A percentile compares a stretch with the other conserved stretches of the same genome.
Conservation (phyloP, 2,797 vertebrate species). For the Adelosebastes latens region DNA sequence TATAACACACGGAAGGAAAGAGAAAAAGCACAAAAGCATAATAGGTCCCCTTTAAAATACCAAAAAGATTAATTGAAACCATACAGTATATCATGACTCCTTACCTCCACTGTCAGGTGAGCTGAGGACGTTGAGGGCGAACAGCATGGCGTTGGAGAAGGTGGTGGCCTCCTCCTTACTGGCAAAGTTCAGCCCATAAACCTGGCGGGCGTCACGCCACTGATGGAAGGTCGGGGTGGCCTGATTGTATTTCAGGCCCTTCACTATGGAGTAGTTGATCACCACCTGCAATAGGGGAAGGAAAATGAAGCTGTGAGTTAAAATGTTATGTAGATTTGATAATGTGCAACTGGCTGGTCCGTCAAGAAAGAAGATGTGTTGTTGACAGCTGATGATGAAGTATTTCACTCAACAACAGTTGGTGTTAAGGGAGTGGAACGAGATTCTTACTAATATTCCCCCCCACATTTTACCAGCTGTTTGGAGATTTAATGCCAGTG, state of each 20-base stretch:
- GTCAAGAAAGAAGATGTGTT: not conserved
- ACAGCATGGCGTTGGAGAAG: conserved; percentile 97
- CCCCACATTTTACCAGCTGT: not conserved
- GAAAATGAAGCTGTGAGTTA: not conserved
- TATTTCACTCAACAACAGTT: not conserved
- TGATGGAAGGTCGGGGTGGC: conserved; percentile 98
- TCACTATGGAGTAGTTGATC: conserved; percentile 99
- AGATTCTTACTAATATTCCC: not conserved
- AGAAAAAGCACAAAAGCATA: too few species aligned
- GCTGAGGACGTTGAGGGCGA: conserved; percentile 96
- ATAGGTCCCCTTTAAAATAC: not conserved
- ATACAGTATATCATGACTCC: not conserved
- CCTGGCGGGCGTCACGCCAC: conserved; percentile 97
- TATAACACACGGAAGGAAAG: too few species aligned
- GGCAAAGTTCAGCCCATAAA: conserved; percentile 97
- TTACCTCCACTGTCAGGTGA: conserved; percentile 90
- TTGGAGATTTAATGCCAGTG: not conserved
- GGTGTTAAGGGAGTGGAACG: not conserved
- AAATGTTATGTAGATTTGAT: not conserved
- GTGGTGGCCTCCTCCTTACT: conserved; percentile 98
- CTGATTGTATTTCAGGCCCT: conserved; percentile 98
- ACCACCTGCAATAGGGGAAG: conserved; percentile 86
- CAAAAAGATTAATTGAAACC: not conserved
- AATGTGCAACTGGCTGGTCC: not conserved
- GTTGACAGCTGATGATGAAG: not conserved